phyloP scores from a whole-genome alignment of 1,140 invertebrate genomes.

The Maniola jurtina region DNA sequence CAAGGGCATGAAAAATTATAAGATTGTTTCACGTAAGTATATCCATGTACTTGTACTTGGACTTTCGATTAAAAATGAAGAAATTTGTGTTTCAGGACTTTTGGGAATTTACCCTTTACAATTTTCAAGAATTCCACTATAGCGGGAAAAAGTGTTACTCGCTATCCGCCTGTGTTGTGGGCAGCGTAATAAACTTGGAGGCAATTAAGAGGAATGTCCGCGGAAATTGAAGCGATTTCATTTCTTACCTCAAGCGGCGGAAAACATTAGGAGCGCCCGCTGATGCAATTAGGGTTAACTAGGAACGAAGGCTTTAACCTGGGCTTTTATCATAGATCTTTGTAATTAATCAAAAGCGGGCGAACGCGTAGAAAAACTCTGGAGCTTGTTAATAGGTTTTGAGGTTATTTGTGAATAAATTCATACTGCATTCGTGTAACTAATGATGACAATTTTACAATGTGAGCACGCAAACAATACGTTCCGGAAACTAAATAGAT shows the following conservation, averaged over 20 bases:
- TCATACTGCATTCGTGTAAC: not conserved
- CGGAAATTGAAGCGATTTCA: conserved; percentile 39
- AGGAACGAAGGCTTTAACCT: conserved; percentile 11
- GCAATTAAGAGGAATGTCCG: conserved; percentile 39
- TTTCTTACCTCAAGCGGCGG: conserved; percentile 33
- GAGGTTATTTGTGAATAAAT: not conserved
- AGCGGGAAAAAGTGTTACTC: not conserved
- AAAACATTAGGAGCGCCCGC: conserved; percentile 28
- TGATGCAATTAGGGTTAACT: conserved; percentile 30
- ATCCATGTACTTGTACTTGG: no score
- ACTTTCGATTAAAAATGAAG: no score
- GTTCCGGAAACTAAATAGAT: no score
- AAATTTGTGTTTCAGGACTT: no score
- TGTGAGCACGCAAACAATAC: not conserved
- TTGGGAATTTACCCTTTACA: no score
- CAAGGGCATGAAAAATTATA: no score
- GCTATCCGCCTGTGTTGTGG: conserved; percentile 10
- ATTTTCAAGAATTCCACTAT: no score
- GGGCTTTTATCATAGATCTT: conserved; percentile 14
- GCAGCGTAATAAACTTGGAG: conserved; percentile 27
- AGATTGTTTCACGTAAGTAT: no score
- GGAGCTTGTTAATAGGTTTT: not conserved
- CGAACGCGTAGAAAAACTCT: not conserved
- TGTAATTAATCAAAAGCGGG: conserved; percentile 14
- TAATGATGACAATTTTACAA: not conserved